A percentile compares a stretch with the other conserved stretches of the same genome.
Conservation (phyloP, 1,140 invertebrate genomes). For the Bacillus rossius region DNA sequence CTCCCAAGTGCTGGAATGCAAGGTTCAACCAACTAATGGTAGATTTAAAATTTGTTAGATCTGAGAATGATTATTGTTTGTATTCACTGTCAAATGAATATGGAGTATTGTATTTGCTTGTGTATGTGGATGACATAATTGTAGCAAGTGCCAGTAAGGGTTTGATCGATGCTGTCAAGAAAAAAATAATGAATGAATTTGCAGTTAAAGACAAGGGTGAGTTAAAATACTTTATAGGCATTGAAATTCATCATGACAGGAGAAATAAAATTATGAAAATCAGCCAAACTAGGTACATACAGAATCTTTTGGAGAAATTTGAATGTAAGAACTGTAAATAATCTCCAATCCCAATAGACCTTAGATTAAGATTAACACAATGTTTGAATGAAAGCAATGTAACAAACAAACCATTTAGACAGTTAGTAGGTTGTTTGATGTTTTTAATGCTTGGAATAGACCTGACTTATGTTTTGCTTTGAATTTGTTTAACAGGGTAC, state of each 20-base stretch:
- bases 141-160: slow-evolving; percentile 1
- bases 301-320: neutral
- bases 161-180: slow-evolving; percentile 9
- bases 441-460: slow-evolving; percentile 26
- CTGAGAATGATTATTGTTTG: slow-evolving; percentile 14
- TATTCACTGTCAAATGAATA: neutral
- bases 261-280: slow-evolving; percentile 5
- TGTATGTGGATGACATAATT: slow-evolving; percentile 20
- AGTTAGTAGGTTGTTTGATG: slow-evolving; percentile 32
- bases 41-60: slow-evolving; percentile 7
- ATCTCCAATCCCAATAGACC: no score
- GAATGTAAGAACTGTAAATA: no score
- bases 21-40: slow-evolving; percentile 13
- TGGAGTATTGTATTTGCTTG: slow-evolving; percentile 4
- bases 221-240: slow-evolving; percentile 17
- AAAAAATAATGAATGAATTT: slow-evolving; percentile 7
- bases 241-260: slow-evolving; percentile 10
- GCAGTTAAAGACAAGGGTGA: slow-evolving; percentile 13
- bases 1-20: slow-evolving; percentile 12
- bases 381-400: no score
- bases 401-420: slow-evolving; percentile 2
- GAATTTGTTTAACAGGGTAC: slow-evolving; percentile 23
- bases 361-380: no score
- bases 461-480: slow-evolving; percentile 27
- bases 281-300: neutral